These are phyloP conservation scores for Cliona cf. orientalis DNA, from an alignment of 37 sponge, comb jelly and placozoan species.

Conservation along the genomic window DNA sequence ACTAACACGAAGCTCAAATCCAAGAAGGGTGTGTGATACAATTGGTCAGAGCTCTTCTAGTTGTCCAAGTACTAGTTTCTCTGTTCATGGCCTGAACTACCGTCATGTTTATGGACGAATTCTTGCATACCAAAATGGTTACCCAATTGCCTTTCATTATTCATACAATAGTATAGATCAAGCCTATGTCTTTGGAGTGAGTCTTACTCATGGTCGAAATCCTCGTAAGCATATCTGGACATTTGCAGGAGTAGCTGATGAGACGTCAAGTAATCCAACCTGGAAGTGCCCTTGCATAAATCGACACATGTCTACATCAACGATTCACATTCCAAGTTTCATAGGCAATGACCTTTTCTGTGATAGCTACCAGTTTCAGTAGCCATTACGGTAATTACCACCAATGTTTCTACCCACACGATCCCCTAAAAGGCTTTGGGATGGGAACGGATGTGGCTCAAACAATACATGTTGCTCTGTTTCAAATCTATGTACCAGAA, in stretches of 20 bases:
- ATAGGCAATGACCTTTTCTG: constrained; percentile 11
- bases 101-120: constrained; percentile 7
- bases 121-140: not conserved
- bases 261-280: not conserved
- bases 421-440: not conserved
- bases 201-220: constrained; percentile 6
- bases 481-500: not conserved
- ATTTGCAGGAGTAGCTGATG: constrained; percentile 10
- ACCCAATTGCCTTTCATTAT: not conserved
- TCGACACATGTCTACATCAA: not conserved
- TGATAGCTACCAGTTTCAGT: not conserved
- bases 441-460: not conserved
- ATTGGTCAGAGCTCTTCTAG: not conserved
- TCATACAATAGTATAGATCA: not conserved
- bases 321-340: not conserved
- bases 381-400: not conserved
- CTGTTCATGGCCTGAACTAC: constrained; percentile 10
- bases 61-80: not conserved
- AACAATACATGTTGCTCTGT: not conserved
- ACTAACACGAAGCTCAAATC: not conserved
- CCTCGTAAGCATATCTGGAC: constrained; percentile 14
- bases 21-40: constrained; percentile 4
- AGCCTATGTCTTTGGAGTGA: constrained; percentile 1
- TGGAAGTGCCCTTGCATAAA: not conserved
- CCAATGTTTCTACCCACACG: not conserved